Conservation (phyloP, 2,888 invertebrate species). For the Eulithis testata region DNA sequence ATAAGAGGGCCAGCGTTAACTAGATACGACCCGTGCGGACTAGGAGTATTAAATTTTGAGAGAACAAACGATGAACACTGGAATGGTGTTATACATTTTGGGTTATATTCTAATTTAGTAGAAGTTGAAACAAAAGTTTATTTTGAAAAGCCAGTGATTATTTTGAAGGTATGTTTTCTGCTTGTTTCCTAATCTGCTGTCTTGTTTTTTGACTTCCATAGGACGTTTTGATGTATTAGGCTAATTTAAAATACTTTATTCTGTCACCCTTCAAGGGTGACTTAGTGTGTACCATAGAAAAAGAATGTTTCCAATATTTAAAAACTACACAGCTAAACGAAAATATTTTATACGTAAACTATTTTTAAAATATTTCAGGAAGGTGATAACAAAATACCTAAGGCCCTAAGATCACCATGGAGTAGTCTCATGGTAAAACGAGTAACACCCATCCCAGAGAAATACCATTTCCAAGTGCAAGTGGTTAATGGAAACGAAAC, state of each 20-base stretch:
- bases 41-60: conserved; percentile 71
- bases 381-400: conserved; percentile 36
- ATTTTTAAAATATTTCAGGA: conserved; percentile 1
- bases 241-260: too few relatives aligned
- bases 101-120: conserved; percentile 55
- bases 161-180: conserved; percentile 62
- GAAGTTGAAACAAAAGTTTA: conserved; percentile 58
- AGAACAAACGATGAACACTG: conserved; percentile 59
- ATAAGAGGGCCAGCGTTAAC: conserved; percentile 64
- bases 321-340: too few relatives aligned
- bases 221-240: too few relatives aligned
- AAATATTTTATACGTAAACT: background rate
- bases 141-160: conserved; percentile 59
- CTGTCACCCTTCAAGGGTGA: too few relatives aligned
- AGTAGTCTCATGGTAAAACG: conserved; percentile 56
- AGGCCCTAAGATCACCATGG: conserved; percentile 48
- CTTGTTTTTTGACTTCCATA: too few relatives aligned
- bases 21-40: conserved; percentile 72
- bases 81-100: conserved; percentile 64
- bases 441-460: conserved; percentile 48
- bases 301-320: too few relatives aligned
- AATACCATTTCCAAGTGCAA: conserved; percentile 58
- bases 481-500: conserved; percentile 45
- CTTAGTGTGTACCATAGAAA: too few relatives aligned
- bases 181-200: conserved; percentile 45